Evolutionary conservation across 2,888 invertebrate genomes (phyloP).

Genomic region (Stenolophus ochropezus): DNA sequence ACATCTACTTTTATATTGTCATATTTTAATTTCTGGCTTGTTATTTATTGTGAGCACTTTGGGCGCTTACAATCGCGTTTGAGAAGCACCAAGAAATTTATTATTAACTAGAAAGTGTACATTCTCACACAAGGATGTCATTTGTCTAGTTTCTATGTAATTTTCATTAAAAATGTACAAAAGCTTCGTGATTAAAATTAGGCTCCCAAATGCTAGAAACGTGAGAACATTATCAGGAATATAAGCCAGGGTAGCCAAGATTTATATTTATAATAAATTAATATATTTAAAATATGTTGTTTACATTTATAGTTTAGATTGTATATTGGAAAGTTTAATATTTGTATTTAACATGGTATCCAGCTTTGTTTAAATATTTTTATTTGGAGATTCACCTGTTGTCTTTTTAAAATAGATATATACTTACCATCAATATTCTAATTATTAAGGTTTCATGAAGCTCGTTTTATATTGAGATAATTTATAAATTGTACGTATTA

Average conservation of each 20-base stretch:
- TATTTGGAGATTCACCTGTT: constrained; percentile 48
- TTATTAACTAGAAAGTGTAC: background rate
- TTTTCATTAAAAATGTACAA: constrained; percentile 45
- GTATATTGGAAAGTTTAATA: constrained; percentile 60
- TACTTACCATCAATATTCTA: constrained; percentile 20
- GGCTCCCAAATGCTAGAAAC: constrained; percentile 40
- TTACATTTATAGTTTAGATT: constrained; percentile 60
- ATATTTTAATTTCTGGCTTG: constrained; percentile 58
- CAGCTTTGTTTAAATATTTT: constrained; percentile 44
- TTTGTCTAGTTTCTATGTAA: constrained; percentile 5
- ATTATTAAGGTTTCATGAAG: background rate
- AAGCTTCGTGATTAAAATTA: constrained; percentile 16
- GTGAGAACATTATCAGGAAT: constrained; percentile 58
- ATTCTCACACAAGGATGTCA: background rate
- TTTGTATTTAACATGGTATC: constrained; percentile 56
- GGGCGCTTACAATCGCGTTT: constrained; percentile 23
- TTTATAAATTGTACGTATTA: background rate
- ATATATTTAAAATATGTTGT: constrained; percentile 60
- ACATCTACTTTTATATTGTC: constrained; percentile 55
- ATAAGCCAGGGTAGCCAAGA: constrained; percentile 59
- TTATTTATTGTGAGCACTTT: constrained; percentile 55
- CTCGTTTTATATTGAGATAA: constrained; percentile 34
- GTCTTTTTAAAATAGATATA: constrained; percentile 37
- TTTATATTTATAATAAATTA: constrained; percentile 61
- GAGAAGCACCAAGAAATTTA: constrained; percentile 22